Conservation (phyloP, 2,888 invertebrate genomes). For the Lepidochitona cinerea region DNA sequence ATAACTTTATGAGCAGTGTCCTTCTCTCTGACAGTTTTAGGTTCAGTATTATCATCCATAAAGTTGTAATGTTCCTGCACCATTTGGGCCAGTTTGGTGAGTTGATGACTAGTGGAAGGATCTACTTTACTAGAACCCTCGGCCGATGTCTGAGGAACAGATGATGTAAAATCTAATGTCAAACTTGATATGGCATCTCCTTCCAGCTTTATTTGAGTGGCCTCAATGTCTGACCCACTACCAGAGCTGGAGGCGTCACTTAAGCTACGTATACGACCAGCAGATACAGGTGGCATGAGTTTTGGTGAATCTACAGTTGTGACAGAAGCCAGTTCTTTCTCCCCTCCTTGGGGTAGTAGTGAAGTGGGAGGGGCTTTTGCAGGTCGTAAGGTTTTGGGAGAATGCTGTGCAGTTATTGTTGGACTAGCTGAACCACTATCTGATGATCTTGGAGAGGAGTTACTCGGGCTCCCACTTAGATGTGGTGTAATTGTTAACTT, state of each 20-base stretch:
- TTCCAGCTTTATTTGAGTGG: neutral
- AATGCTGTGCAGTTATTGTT: conserved; percentile 31
- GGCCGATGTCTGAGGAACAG: neutral
- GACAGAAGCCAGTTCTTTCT: conserved; percentile 25
- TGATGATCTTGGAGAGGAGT: neutral
- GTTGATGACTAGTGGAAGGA: conserved; percentile 48
- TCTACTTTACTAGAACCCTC: neutral
- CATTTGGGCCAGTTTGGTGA: conserved; percentile 60
- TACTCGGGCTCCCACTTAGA: neutral
- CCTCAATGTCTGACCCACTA: neutral
- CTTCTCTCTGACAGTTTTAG: neutral
- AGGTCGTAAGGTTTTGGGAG: conserved; percentile 59
- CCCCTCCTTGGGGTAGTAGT: conserved; percentile 36
- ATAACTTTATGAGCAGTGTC: neutral
- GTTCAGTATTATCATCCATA: conserved; percentile 24
- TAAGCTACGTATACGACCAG: conserved; percentile 32
- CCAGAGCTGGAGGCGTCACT: conserved; percentile 35
- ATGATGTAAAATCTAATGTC: neutral
- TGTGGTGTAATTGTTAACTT: neutral
- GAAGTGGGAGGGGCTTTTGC: conserved; percentile 54
- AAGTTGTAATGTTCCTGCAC: conserved; percentile 60
- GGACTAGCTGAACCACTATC: neutral
- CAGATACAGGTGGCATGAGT: conserved; percentile 51
- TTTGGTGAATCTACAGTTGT: conserved; percentile 37
- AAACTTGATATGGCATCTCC: neutral